Base-by-base conservation (phyloP, 2,113 vertebrate genomes). In the Herpailurus yagouaroundi region DNA sequence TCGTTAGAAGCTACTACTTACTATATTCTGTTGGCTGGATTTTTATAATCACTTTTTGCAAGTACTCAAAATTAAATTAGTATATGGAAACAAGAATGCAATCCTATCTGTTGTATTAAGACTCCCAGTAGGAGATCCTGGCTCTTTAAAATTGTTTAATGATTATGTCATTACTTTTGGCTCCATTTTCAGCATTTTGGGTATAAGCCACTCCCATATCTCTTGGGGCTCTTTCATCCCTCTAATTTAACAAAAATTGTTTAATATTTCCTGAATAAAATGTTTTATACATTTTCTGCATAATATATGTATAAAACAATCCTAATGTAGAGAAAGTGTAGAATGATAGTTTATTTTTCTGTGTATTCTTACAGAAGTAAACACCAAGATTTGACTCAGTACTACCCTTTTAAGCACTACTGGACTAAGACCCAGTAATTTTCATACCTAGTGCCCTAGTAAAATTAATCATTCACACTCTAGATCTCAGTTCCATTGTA, bases 91-190 rank as follows among this genome's bases (percentile, higher is more conserved):
- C 63, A 94, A 64, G 33, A 92, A 96, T 81, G 14, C 76, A 92
- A 55, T 77, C 19, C 9, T 97, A 68, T 92, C 66, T 95, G 12
- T 94, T 71, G 57, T 77, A 92, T 96, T 96, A 93, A 92, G 50
- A 48, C 63, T 95, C 64, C 89, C 41, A 88, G 96, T 97, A 94
- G 91, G 21, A 88, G 76, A 87, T 48, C 45, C 71, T 84, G 29
- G 41, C 71, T 89, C 57, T 97, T 96, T 91, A 94, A 96, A 96
- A 95, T 91, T 85, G n/a, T 91, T 98, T 86, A 85, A 93, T 69
- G 81, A 91, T 96, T 91, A 87, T 91, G 66, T 93, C 95, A 98
- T 93, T 88, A 82, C 81, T 93, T 94, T 94, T 94, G 91, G 95
- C 96, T 95, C 71, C 36, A 73, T 95, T 93, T 55, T 85, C 27